phyloP scores from a whole-genome alignment of 2,113 vertebrate species.

The Heterotilapia buettikoferi region DNA sequence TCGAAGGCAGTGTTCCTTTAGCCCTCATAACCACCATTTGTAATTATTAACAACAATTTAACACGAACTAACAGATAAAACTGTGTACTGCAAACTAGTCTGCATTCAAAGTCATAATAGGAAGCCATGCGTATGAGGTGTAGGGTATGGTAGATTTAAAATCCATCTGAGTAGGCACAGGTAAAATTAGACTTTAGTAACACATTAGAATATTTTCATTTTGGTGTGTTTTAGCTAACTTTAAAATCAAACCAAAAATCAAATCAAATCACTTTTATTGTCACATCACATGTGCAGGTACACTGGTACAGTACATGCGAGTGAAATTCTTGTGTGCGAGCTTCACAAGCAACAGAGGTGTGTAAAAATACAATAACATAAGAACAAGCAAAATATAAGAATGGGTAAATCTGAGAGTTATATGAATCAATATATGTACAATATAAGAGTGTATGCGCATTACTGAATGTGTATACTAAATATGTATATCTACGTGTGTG shows the following conservation, averaged over 20 bases:
- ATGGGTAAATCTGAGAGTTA: fast-evolving
- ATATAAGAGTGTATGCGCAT: not conserved
- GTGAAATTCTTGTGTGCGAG: too few species aligned
- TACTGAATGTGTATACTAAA: not conserved
- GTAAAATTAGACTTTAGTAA: not conserved
- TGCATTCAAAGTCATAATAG: not conserved
- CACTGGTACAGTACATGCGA: not conserved
- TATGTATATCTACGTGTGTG: not conserved
- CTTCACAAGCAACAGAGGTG: not conserved
- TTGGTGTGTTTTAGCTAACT: not conserved
- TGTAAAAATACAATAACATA: not conserved
- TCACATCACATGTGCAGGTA: not conserved
- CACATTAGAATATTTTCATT: not conserved
- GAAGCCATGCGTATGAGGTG: not conserved
- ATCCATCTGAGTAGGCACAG: not conserved
- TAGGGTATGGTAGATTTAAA: not conserved
- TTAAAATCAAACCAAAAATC: not conserved
- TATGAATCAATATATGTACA: not conserved
- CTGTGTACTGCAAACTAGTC: not conserved
- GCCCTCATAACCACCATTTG: not conserved
- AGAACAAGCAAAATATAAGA: not conserved
- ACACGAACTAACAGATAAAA: not conserved
- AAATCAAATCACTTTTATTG: not conserved
- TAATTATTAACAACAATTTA: not conserved
- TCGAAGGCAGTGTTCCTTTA: not conserved